Base-by-base conservation (phyloP, 64 coral and sea anemone species). In the Montipora capricornis region DNA sequence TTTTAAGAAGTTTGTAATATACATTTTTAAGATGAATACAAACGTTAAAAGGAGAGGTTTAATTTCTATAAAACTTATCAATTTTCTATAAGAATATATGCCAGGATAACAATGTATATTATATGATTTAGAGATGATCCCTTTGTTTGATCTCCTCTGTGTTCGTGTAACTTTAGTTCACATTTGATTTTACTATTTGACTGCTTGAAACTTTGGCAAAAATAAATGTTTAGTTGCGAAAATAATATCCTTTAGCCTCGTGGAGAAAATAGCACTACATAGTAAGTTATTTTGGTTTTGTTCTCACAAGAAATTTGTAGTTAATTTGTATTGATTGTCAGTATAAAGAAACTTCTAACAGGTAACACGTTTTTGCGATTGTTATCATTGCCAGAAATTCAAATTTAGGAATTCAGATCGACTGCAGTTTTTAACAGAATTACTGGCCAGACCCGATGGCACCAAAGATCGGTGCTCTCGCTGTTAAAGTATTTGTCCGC, bases 301-400 rank as follows among this genome's bases (percentile, higher is more conserved):
- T 86, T 86, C 17, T 71, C 17, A 86, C 44, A 69, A 68, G 59
- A 68, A 57, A 47, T 48, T 84, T n/a, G 16, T 4, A 47, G 20
- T 84, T 84, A 66, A 83, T 83, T 83, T 83, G 80, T 44, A 64
- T 83, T 83, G 24, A 47, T 59, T 19, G 16, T 44, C 10, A 37
- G 17, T 57, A 15, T 61, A 61, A 61, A 61, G 55, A 10, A 15
- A 84, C 37, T 6, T 62, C 15, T 68, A 70, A 20, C 82, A 73
- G 82, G 82, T 86, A 86, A 86, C 82, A 86, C 82, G 82, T 86
- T 86, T 57, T 29, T 20, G 7, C 68, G n/a, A 71, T 71, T 86
- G 82, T 86, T 20, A 78, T 49, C 47, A 71, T 16, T 16, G 47
- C 45, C 10, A 86, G 45, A 50, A 71, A 73, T 49, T 49, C 44